These are phyloP conservation scores for Peucedramus taeniatus DNA, from an alignment of 2,113 vertebrate genomes.

Conservation along the genomic window DNA sequence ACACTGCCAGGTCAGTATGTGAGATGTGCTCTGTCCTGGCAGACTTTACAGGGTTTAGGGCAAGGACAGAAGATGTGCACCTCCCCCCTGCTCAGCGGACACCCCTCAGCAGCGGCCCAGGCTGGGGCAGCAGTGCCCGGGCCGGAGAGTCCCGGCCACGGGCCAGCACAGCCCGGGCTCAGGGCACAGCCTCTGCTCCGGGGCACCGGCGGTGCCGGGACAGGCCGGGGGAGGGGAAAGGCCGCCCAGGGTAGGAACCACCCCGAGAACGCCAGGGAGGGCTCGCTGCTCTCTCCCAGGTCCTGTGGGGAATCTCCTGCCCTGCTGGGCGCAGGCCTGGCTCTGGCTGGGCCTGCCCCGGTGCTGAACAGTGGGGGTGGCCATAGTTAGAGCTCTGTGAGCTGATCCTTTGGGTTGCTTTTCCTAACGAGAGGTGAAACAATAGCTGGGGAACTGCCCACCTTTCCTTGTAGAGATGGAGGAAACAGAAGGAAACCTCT, in stretches of 20 bases:
- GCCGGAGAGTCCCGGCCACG: accelerated
- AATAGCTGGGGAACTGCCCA: background rate
- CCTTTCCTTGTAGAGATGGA: background rate
- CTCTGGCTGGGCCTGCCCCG: background rate
- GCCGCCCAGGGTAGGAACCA: background rate
- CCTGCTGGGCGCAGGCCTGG: background rate
- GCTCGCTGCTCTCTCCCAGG: too few relatives aligned
- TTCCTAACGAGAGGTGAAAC: background rate
- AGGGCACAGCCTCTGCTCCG: background rate
- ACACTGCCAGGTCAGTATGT: background rate
- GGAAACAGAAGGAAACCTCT: background rate
- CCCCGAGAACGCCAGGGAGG: too few relatives aligned
- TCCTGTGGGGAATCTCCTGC: background rate
- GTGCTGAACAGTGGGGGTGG: accelerated
- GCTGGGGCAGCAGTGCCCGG: background rate
- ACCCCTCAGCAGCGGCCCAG: background rate
- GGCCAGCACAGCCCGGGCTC: background rate
- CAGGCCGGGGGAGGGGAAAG: accelerated
- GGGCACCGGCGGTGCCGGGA: background rate
- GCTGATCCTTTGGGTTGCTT: background rate
- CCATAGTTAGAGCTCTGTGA: accelerated
- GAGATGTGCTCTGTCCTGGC: background rate
- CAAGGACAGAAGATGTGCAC: background rate
- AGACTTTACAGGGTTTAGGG: background rate
- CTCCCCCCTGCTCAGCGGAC: background rate